Conservation (phyloP, 2,888 invertebrate species). For the Abrostola tripartita region DNA sequence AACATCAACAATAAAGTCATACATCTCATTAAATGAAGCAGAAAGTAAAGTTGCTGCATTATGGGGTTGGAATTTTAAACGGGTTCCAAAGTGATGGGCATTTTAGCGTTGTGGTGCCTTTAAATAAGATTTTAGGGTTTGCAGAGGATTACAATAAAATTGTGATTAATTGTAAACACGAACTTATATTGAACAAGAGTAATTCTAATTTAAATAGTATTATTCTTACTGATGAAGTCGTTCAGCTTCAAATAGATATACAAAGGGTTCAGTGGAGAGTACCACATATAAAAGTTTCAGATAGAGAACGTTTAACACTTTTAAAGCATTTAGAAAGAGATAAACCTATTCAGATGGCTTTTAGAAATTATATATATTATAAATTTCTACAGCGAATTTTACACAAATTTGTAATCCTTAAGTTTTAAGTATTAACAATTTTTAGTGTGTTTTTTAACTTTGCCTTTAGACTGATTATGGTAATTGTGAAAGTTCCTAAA, state of each 20-base stretch:
- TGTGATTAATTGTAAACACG: constrained; percentile 70
- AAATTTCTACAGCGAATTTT: background rate
- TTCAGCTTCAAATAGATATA: constrained; percentile 35
- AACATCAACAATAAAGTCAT: constrained; percentile 11
- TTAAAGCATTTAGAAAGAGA: no score
- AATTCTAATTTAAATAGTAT: constrained; percentile 59
- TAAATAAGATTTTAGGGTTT: constrained; percentile 40
- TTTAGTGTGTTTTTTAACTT: background rate
- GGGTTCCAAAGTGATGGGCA: constrained; percentile 53
- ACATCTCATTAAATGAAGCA: constrained; percentile 47
- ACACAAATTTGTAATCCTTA: background rate
- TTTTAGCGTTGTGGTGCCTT: constrained; percentile 40
- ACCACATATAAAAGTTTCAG: constrained; percentile 39
- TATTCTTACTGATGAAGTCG: constrained; percentile 19
- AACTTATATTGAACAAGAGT: constrained; percentile 64
- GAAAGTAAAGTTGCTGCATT: constrained; percentile 54
- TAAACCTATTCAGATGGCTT: no score
- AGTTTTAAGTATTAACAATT: background rate
- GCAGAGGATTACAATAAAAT: constrained; percentile 66
- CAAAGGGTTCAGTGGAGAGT: constrained; percentile 36
- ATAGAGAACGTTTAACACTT: no score
- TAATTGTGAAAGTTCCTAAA: background rate
- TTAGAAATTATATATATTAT: no score
- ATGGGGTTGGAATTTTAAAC: constrained; percentile 33
- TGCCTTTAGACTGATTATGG: background rate